Evolutionary conservation across 2,113 vertebrate genomes (phyloP), one percentile per base, ranked within the genome.

Genomic region (Erpornis zantholeuca): DNA sequence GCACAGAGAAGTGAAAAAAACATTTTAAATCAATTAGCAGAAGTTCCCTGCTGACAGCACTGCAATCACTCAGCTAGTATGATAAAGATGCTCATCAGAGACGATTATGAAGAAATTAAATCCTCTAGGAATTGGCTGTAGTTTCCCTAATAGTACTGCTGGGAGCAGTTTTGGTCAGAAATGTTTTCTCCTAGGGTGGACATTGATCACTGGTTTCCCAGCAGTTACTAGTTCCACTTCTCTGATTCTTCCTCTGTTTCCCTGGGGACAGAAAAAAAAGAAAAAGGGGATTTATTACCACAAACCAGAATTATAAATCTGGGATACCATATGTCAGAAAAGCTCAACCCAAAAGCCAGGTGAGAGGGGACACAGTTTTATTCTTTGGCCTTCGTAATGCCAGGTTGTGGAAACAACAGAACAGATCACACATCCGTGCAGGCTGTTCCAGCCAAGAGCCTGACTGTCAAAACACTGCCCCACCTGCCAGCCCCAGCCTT

Each of bases 341-440:
- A 80, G 80, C 35, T 77, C 60, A 60, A 20, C 24, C 57, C 54
- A 64, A 50, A 10, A 83, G 35, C 18, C 82, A 92, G 65, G 70
- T 70, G 42, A 91, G 38, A 33, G 15, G 25, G 9, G 9, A 80
- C 27, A 35, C 14, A 6, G 28, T 88, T 95, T 88, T 75, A 68
- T 71, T 85, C 38, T 59, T 53, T 53, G 49, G 29, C 33, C 35
- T 57, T 9, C 21, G 24, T 50, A 53, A 50, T 12, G 35, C 25
- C 86, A 83, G 80, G 49, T 6, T 77, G 50, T 47, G 36, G 38
- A 77, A 73, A 29, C 28, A 73, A 52, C 65, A 53, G 61, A 76
- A n/a, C 24, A 53, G 50, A 33, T 24, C 27, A 35, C 23, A 42
- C 0, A 1, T 45, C 50, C 44, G 3, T 2, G 2, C 12, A 15